Base-by-base conservation (phyloP, 2,113 vertebrate genomes). In the Anhinga rufa region DNA sequence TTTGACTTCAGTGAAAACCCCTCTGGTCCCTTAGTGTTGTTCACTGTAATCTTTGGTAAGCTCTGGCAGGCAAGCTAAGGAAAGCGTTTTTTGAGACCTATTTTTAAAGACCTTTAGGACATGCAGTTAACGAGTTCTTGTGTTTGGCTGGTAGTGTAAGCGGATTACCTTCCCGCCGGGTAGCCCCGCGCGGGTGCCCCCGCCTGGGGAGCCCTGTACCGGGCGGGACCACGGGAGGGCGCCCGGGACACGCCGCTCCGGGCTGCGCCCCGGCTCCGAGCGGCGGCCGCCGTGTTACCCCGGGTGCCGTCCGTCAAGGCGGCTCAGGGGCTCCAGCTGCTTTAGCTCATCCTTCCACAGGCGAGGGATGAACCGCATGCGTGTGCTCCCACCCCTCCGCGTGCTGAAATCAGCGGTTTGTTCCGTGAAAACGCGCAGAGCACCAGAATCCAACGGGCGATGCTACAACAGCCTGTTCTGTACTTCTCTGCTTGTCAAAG, bases 351-450 rank as follows among this genome's bases (percentile, higher is more conserved):
- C 61, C 36, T 83, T 31, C n/a, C 22, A 9, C 62, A 9, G 44
- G 34, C 7, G 28, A 17, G 51, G 31, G 34, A 5, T 14, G 54
- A 6, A 1, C 26, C 8, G 0, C 9, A 2, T 4, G 14, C 6
- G 0, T 0, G 10, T 9, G 2, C 54, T 1, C 13, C 14, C 34
- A 3, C 22, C 2, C 3, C 38, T 44, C 51, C 2, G 10, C 16
- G 2, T 2, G 54, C 49, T 69, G 0, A 55, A 74, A 34, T 4
- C 46, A 7, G 6, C 2, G 0, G 1, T 3, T 40, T 6, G 1
- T 8, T 11, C 13, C 3, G 2, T 15, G 71, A 26, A 28, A 22
- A 48, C 14, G 2, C 0, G 4, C 1, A 2, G 38, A 44, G 2
- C 4, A 3, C 17, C 36, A 5, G 29, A 36, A 14, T 0, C 0